Evolutionary conservation across 2,113 vertebrate genomes (phyloP).

Genomic region (Thalassarche chlororhynchos): DNA sequence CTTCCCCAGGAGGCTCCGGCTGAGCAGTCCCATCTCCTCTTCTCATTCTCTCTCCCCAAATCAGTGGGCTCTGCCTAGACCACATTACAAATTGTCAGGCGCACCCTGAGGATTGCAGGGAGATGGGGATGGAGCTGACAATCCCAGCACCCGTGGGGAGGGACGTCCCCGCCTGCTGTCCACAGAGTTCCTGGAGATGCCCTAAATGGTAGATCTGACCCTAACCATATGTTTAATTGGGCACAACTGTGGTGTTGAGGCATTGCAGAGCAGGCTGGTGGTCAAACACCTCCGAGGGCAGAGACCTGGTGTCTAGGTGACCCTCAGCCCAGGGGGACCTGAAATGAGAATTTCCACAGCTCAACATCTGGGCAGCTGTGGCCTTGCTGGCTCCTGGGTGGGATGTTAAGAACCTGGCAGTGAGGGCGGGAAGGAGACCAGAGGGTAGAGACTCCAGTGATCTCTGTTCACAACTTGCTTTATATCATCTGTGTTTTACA

Average conservation of each 20-base stretch:
- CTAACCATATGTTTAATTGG: accelerated
- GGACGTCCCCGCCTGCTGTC: not conserved
- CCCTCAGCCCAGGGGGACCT: not conserved
- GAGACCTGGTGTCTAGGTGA: not conserved
- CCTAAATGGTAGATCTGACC: not conserved
- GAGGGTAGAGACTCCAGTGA: not conserved
- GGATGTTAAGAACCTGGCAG: not conserved
- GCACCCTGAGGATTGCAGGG: not conserved
- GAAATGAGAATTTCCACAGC: not conserved
- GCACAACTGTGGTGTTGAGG: not conserved
- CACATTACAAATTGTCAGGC: not conserved
- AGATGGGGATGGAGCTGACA: not conserved
- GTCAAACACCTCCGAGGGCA: not conserved
- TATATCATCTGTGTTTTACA: not conserved
- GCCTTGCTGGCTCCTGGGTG: not conserved
- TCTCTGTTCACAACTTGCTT: not conserved
- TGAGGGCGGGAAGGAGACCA: not conserved
- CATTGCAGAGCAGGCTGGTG: not conserved
- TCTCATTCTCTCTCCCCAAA: not conserved
- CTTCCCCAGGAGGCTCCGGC: not conserved
- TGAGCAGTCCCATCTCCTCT: not conserved
- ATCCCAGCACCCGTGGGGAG: not conserved
- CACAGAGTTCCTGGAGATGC: not conserved
- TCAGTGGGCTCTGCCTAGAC: not conserved
- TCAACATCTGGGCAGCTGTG: not conserved